Conservation (phyloP, 2,113 vertebrate species). For the Pao palembangensis region DNA sequence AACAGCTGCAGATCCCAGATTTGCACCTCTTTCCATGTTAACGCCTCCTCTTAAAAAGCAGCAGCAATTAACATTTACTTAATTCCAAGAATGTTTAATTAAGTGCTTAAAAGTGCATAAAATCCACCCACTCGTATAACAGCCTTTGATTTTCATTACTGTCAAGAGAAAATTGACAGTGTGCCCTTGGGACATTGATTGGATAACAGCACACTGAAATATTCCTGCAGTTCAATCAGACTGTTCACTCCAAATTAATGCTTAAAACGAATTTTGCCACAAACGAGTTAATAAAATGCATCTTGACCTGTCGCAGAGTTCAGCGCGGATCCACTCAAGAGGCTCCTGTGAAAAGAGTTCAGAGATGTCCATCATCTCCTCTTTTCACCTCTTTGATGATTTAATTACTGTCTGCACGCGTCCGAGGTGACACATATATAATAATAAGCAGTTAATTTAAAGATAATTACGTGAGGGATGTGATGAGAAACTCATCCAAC, state of each 20-base stretch:
- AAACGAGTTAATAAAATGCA: neutral
- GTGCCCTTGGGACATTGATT: slow-evolving; percentile 39
- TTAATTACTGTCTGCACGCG: no score
- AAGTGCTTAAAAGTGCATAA: slow-evolving; percentile 18
- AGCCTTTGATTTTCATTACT: slow-evolving; percentile 43
- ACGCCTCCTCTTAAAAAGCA: no score
- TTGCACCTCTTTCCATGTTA: slow-evolving; percentile 60
- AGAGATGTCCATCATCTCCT: neutral
- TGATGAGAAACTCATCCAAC: no score
- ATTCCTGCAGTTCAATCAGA: slow-evolving; percentile 25
- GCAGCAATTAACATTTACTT: slow-evolving; percentile 2
- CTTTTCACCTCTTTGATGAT: no score
- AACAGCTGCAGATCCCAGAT: slow-evolving; percentile 17
- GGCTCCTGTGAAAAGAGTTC: neutral
- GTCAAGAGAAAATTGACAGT: slow-evolving; percentile 36
- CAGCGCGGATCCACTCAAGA: slow-evolving; percentile 1
- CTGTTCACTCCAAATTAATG: slow-evolving; percentile 14
- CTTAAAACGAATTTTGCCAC: slow-evolving; percentile 8
- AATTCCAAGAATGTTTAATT: slow-evolving; percentile 33
- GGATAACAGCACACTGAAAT: slow-evolving; percentile 21
- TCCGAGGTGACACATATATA: no score
- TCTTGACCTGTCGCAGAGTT: neutral
- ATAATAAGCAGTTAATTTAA: no score
- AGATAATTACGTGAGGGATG: no score
- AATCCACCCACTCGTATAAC: slow-evolving; percentile 13